These are phyloP conservation scores for Semotilus atromaculatus DNA, from an alignment of 2,797 vertebrate genomes.

Conservation along the genomic window DNA sequence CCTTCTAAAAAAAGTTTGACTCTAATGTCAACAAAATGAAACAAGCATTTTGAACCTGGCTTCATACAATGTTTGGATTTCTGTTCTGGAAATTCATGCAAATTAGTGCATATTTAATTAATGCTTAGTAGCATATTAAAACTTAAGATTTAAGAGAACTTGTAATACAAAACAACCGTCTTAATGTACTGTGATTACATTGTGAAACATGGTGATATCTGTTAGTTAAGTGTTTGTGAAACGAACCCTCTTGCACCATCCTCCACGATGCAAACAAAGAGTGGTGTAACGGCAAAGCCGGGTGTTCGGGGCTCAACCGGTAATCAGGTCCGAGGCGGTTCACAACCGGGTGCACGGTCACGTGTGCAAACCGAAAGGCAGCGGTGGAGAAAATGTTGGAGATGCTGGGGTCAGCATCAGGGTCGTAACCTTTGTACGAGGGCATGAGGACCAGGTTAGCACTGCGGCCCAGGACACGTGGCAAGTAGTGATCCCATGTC, in stretches of 20 bases:
- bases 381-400: conserved; percentile 78
- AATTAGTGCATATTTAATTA: not conserved
- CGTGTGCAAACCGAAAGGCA: conserved; percentile 80
- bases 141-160: not conserved
- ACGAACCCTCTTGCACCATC: conserved; percentile 79
- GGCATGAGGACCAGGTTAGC: conserved; percentile 68
- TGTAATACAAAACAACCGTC: not conserved
- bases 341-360: conserved; percentile 78
- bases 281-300: conserved; percentile 76
- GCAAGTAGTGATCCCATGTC: conserved; percentile 80
- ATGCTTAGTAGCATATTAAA: not conserved
- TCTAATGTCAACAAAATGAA: no score
- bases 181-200: not conserved
- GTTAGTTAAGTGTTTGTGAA: not conserved
- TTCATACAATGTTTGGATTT: not conserved
- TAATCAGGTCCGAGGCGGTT: conserved; percentile 75
- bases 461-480: conserved; percentile 72
- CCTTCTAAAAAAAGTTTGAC: no score
- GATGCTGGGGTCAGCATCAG: conserved; percentile 75
- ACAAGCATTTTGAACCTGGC: not conserved
- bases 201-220: not conserved
- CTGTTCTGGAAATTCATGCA: not conserved
- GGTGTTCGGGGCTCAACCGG: conserved; percentile 68
- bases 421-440: conserved; percentile 71
- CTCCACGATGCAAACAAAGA: conserved; percentile 82